Conservation (phyloP, 37 sponge, comb jelly and placozoan species). For the Hexactinellida sp. region DNA sequence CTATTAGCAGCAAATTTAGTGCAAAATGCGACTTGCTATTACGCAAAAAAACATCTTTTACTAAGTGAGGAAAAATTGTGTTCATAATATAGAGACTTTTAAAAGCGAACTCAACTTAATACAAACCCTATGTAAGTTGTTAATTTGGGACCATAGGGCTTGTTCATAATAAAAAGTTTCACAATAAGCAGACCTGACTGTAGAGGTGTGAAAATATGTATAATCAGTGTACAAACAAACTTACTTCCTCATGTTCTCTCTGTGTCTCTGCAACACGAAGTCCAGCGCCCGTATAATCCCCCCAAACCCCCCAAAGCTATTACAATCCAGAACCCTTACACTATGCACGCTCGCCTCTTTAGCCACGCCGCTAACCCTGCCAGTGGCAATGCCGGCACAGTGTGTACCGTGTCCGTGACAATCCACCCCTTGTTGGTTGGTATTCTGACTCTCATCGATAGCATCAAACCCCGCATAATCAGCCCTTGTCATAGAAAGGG, state of each 20-base stretch:
- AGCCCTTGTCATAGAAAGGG: neutral
- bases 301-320: neutral
- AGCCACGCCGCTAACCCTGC: neutral
- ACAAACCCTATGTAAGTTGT: too few species aligned
- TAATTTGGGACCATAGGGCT: too few species aligned
- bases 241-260: neutral
- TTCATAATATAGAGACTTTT: too few species aligned
- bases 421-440: neutral
- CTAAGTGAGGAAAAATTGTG: too few species aligned
- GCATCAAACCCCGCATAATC: slow-evolving; percentile 21
- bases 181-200: too few species aligned
- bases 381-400: neutral
- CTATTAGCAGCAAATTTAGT: too few species aligned
- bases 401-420: slow-evolving; percentile 4
- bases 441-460: neutral
- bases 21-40: too few species aligned
- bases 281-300: neutral
- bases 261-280: neutral
- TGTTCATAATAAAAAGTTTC: too few species aligned
- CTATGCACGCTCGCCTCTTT: slow-evolving; percentile 2
- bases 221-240: too few species aligned
- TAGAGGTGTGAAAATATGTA: too few species aligned
- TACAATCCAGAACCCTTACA: neutral
- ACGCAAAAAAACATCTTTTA: too few species aligned
- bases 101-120: too few species aligned